phyloP scores from a whole-genome alignment of 2,797 vertebrate species.

The Cirrhinus molitorella region DNA sequence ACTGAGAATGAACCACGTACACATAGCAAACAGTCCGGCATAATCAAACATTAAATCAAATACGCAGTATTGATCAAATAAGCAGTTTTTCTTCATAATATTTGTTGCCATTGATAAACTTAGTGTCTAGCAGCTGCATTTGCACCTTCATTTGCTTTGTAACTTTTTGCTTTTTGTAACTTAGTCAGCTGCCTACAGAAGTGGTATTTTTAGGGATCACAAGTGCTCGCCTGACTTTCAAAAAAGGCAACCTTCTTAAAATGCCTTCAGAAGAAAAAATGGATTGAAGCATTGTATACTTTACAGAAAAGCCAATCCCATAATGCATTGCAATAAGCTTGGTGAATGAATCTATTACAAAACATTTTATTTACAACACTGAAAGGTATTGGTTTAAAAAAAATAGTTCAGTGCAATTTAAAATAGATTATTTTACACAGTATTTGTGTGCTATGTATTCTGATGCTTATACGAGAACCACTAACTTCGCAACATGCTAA shows the following conservation, averaged over 20 bases:
- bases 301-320: neutral
- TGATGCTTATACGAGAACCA: neutral
- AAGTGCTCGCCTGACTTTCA: neutral
- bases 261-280: neutral
- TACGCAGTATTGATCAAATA: too few relatives aligned
- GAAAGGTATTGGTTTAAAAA: neutral
- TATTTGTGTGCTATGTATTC: neutral
- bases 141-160: too few relatives aligned
- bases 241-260: neutral
- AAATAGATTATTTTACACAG: neutral
- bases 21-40: slow-evolving; percentile 2
- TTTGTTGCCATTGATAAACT: neutral
- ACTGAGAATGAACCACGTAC: neutral
- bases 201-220: neutral
- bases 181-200: too few relatives aligned
- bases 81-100: neutral
- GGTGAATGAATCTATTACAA: neutral
- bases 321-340: neutral
- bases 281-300: neutral
- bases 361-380: neutral
- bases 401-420: neutral
- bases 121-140: neutral
- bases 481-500: neutral
- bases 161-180: too few relatives aligned
- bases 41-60: neutral